phyloP scores from a whole-genome alignment of 2,888 invertebrate genomes.

The Epistrophe grossulariae region DNA sequence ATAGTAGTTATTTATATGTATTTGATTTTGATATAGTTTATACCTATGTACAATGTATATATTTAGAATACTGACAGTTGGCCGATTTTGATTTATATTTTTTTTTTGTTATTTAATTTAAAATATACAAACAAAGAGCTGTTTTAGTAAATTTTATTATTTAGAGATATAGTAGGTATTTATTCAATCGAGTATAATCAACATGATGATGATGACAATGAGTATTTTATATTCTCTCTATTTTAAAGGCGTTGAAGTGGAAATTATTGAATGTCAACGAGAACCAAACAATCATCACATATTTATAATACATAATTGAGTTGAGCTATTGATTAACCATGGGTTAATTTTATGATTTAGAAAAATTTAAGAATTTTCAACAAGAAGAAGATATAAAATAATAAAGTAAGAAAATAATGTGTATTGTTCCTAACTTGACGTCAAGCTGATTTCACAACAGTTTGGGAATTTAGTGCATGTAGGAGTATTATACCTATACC shows the following conservation, averaged over 20 bases:
- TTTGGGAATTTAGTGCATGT: too few species aligned
- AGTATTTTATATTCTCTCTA: not conserved
- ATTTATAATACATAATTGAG: not conserved
- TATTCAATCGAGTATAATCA: constrained; percentile 1
- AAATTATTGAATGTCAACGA: not conserved
- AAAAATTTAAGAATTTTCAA: too few species aligned
- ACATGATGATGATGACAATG: not conserved
- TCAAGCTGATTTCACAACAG: too few species aligned
- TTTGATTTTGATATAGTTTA: not conserved
- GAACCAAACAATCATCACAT: not conserved
- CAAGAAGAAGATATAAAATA: too few species aligned
- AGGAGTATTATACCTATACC: too few species aligned
- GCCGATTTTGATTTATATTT: not conserved
- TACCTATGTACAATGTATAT: not conserved
- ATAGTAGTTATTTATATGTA: not conserved
- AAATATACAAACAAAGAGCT: constrained; percentile 19
- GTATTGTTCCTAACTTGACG: too few species aligned
- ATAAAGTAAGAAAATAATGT: too few species aligned
- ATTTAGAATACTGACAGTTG: not conserved
- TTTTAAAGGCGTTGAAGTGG: constrained; percentile 8
- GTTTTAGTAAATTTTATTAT: constrained; percentile 14
- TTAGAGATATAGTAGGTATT: constrained; percentile 5
- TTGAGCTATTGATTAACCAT: not conserved
- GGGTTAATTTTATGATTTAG: too few species aligned
- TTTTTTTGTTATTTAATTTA: not conserved